Base-by-base conservation (phyloP, 2,888 invertebrate species). In the Nymphalis polychloros region DNA sequence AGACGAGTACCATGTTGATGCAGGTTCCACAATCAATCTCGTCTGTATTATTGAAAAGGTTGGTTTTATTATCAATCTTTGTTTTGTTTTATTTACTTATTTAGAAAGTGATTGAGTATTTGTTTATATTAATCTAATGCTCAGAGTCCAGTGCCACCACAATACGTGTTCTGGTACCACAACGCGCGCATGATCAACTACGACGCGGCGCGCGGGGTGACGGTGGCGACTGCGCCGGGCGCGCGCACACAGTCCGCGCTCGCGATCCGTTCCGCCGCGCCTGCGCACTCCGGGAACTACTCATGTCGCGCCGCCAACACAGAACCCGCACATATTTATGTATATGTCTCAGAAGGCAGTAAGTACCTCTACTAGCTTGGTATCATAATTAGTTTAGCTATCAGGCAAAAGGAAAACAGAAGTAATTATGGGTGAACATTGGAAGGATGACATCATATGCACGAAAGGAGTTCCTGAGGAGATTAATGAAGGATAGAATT, bases 111-210 rank as follows among this genome's bases (percentile, higher is more conserved):
- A 13, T 41, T 41, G 3, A 49, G 49, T 49, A n/a, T n/a, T 49
- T 31, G 5, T 49, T 49, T 49, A 6, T 49, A 19, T 1, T n/a
- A n/a, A 19, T 8, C 3, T 16, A 8, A 27, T 41, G 41, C 13
- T 6, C 94, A 97, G 97, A 97, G 97, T 86, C 97, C 97, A 66
- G 96, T 96, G 83, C 97, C 97, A 77, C 97, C 97, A 76, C 97
- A 97, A 92, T 98, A 97, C 93, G 97, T 98, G 84, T 97, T 97
- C 93, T 98, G 98, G 98, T 97, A 97, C 93, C 97, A 97, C 93
- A 97, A 98, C 93, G 96, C 96, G 89, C 96, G 96, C 84, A 97
- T 98, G 96, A 97, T 98, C 93, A 98, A 97, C 94, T 97, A 97
- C 92, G 97, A 97, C 91, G 96, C 95, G 79, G 93, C 96, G 79